A percentile compares a stretch with the other conserved stretches of the same genome.
Evolutionary conservation across 1,140 invertebrate genomes (phyloP).

Genomic region (Asbolus verrucosus): DNA sequence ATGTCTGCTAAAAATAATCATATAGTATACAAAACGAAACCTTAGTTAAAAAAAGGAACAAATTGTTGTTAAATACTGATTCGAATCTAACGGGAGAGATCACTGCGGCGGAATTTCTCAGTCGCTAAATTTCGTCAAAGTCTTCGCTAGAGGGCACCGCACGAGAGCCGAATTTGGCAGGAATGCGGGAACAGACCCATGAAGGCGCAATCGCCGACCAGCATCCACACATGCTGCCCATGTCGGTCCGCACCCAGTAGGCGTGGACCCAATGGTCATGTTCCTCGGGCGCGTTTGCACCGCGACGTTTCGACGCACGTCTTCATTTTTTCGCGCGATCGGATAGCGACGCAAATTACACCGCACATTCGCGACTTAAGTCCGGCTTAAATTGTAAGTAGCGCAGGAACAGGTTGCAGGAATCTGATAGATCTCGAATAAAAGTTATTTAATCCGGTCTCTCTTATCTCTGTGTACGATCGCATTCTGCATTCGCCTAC

Average conservation of each 20-base stretch:
- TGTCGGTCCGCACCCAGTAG: slow-evolving; percentile 35
- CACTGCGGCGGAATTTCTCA: not conserved
- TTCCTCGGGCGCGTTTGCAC: slow-evolving; percentile 46
- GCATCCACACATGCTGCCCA: slow-evolving; percentile 23
- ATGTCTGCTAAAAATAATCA: slow-evolving; percentile 12
- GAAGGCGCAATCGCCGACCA: not conserved
- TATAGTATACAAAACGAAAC: slow-evolving; percentile 41
- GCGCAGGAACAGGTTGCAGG: slow-evolving; percentile 48
- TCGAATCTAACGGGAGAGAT: slow-evolving; percentile 17
- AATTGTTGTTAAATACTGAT: slow-evolving; percentile 53
- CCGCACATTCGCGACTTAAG: not conserved
- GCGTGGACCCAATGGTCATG: slow-evolving; percentile 44
- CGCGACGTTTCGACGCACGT: slow-evolving; percentile 11
- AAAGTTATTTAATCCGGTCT: slow-evolving; percentile 52
- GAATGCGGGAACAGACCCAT: slow-evolving; percentile 1
- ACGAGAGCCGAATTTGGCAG: not conserved
- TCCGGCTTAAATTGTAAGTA: slow-evolving; percentile 33
- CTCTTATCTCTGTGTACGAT: slow-evolving; percentile 45
- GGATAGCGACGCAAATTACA: not conserved
- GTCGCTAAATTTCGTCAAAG: slow-evolving; percentile 10
- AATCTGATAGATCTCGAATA: slow-evolving; percentile 52
- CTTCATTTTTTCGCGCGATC: not conserved
- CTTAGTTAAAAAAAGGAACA: slow-evolving; percentile 48
- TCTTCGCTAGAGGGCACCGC: no score
- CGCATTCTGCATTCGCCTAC: slow-evolving; percentile 53